phyloP scores from a whole-genome alignment of 2,888 invertebrate genomes.

The Dysmachus trigonus region DNA sequence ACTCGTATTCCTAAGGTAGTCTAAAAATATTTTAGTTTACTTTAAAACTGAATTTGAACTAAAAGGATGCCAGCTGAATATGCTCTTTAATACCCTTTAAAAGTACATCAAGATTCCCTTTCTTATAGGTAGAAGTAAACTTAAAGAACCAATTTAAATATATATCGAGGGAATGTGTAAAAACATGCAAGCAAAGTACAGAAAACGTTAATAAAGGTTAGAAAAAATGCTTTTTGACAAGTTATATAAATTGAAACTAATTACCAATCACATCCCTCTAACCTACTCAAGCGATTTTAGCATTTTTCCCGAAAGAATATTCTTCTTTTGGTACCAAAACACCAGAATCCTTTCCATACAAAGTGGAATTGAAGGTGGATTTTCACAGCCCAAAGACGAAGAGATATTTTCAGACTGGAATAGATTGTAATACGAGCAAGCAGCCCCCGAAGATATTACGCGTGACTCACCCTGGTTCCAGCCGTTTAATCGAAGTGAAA shows the following conservation, averaged over 20 bases:
- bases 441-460: neutral
- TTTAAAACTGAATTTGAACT: too few species aligned
- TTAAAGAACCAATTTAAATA: neutral
- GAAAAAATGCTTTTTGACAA: neutral
- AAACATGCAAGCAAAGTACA: too few species aligned
- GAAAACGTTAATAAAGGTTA: too few species aligned
- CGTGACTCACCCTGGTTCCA: constrained; percentile 27
- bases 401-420: neutral
- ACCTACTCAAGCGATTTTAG: neutral
- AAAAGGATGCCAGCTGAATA: too few species aligned
- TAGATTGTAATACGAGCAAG: neutral
- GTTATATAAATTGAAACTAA: neutral
- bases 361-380: neutral
- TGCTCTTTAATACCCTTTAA: too few species aligned
- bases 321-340: neutral
- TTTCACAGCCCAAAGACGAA: neutral
- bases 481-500: constrained; percentile 30
- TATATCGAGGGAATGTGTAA: too few species aligned
- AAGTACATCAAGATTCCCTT: too few species aligned
- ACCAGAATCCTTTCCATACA: neutral
- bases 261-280: neutral
- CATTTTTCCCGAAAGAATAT: neutral
- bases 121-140: too few species aligned
- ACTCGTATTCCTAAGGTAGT: too few species aligned
- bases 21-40: too few species aligned